phyloP scores from a whole-genome alignment of 2,888 invertebrate genomes.

The Cantharis rustica region DNA sequence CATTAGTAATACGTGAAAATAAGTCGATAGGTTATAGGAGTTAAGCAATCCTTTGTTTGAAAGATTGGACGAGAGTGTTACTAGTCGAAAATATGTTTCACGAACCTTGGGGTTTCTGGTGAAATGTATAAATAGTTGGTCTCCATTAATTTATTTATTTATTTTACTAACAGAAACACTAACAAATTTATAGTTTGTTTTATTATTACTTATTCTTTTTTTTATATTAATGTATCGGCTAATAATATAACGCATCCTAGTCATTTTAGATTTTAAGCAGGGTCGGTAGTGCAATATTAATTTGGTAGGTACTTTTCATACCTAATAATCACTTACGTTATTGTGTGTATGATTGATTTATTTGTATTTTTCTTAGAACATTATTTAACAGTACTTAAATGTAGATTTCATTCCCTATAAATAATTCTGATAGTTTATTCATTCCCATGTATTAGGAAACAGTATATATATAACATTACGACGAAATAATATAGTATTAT shows the following conservation, averaged over 20 bases:
- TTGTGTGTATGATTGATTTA: constrained; percentile 12
- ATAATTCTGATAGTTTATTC: constrained; percentile 18
- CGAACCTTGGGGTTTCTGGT: constrained; percentile 20
- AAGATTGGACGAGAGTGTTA: constrained; percentile 41
- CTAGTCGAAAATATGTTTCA: constrained; percentile 41
- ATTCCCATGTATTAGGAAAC: constrained; percentile 18
- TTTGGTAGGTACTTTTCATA: not conserved
- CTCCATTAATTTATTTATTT: constrained; percentile 42
- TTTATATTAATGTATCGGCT: constrained; percentile 50
- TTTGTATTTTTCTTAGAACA: not conserved
- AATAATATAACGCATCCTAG: constrained; percentile 53
- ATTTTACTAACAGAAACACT: constrained; percentile 37
- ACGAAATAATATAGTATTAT: not conserved
- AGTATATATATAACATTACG: not conserved
- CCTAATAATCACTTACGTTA: not conserved
- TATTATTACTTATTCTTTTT: constrained; percentile 34
- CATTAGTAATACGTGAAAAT: constrained; percentile 4
- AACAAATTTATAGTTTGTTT: constrained; percentile 30
- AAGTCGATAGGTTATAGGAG: not conserved
- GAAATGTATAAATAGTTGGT: constrained; percentile 39
- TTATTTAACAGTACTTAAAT: constrained; percentile 6
- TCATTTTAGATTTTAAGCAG: constrained; percentile 41
- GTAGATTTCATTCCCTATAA: constrained; percentile 26
- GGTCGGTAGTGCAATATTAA: constrained; percentile 28
- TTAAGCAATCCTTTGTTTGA: constrained; percentile 23